A percentile compares a stretch with the other conserved stretches of the same genome.
These are phyloP conservation scores for Pachydiplax longipennis DNA, from an alignment of 2,888 invertebrate genomes.

Conservation along the genomic window DNA sequence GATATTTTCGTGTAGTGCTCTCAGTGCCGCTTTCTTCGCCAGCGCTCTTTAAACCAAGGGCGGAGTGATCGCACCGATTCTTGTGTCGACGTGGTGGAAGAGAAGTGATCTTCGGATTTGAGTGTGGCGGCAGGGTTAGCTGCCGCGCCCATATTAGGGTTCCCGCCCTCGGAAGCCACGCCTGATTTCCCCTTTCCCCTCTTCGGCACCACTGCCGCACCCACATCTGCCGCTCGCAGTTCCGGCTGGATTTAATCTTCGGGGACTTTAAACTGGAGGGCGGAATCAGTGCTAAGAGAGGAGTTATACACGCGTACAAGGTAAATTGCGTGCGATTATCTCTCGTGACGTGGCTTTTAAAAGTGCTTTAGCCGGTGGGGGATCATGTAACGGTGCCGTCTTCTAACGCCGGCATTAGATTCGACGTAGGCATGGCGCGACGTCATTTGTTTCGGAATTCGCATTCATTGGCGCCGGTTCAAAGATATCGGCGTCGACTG, in stretches of 20 bases:
- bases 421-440: neutral
- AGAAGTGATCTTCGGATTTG: neutral
- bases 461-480: no score
- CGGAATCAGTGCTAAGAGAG: neutral
- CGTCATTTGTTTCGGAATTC: no score
- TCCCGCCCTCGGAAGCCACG: constrained; percentile 23
- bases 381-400: neutral
- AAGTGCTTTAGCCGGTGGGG: neutral
- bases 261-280: neutral
- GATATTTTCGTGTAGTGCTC: neutral
- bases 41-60: neutral
- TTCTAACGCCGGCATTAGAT: neutral
- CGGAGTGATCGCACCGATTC: no score
- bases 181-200: constrained; percentile 15
- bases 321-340: neutral
- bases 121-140: neutral
- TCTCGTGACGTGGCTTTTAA: neutral
- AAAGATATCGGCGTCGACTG: no score
- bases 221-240: neutral
- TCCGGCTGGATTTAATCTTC: neutral
- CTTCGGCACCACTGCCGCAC: constrained; percentile 10
- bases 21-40: neutral
- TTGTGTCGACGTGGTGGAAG: neutral
- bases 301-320: neutral
- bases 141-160: constrained; percentile 42